Evolutionary conservation across 2,797 vertebrate genomes (phyloP), one percentile per base, ranked within the genome.

Genomic region (Manis pentadactyla): DNA sequence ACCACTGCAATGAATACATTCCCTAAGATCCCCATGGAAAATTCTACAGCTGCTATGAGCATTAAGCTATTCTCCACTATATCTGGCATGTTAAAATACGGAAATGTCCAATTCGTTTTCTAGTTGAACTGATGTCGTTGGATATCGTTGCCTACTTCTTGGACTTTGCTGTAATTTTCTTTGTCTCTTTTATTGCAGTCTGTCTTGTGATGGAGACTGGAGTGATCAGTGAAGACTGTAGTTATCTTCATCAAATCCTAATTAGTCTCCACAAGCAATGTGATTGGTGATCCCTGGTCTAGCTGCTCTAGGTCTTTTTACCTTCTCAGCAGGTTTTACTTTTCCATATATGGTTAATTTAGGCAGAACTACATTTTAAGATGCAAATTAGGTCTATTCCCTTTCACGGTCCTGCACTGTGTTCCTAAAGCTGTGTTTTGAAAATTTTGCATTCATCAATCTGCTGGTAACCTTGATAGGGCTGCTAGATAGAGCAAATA

Each of bases 1-100:
- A 98, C 82, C 74, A 96, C 4, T 46, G 81, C 53, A 96, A 98
- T 98, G 95, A 98, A 98, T 91, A 87, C 55, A 39, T 98, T 98
- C 82, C 97, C 97, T 73, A 88, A 49, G 77, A 98, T 63, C 53
- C 97, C 98, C 81, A 96, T 10, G 23, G 82, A 94, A 81, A 97
- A 89, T 89, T 98, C 98, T 51, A 90, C 51, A 75, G 68, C 57
- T 64, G 97, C 90, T 69, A 98, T 15, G 23, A 87, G 71, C 73
- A 98, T 74, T 92, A 97, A 98, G 61, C 68, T 8, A n/a, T 5
- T 81, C 31, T 92, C 21, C 29, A 53, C 6, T 59, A 49, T 19
- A 57, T 8, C 12, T 13, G 49, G 7, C 96, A 97, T 97, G 15
- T 86, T 86, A 34, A 66, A 57, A 82, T 64, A 59, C 21, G 89